These are phyloP conservation scores for Rousettus madagascariensis DNA, from an alignment of 2,797 vertebrate species.

Conservation along the genomic window DNA sequence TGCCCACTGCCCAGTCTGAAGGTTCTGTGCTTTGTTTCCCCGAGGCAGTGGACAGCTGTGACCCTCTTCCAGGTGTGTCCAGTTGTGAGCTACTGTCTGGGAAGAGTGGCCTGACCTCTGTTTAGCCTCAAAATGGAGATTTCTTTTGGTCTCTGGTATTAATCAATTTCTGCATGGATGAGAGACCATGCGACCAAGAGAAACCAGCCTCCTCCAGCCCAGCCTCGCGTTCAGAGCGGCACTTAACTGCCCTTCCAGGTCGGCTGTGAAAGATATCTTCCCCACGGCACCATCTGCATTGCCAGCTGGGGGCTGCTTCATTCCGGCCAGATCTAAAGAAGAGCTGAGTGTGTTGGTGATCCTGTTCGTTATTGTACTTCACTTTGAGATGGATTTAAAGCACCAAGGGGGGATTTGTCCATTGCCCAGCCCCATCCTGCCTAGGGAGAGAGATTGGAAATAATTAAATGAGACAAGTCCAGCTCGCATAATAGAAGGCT, in stretches of 20 bases:
- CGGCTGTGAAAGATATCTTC: not conserved
- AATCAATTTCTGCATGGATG: not conserved
- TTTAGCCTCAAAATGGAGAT: constrained; percentile 46
- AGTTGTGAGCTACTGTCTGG: not conserved
- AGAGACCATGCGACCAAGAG: constrained; percentile 18
- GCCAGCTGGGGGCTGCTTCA: not conserved
- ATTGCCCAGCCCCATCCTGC: not conserved
- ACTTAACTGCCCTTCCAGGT: not conserved
- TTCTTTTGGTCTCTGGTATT: not conserved
- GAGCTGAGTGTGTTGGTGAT: not conserved
- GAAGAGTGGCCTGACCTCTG: constrained; percentile 18
- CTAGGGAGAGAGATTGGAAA: constrained; percentile 33
- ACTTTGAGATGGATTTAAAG: constrained; percentile 1
- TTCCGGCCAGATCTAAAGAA: not conserved
- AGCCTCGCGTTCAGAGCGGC: not conserved
- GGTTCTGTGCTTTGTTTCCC: constrained; percentile 33
- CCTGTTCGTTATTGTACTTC: not conserved
- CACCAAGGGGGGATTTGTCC: not conserved
- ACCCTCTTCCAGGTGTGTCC: not conserved
- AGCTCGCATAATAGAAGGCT: constrained; percentile 20
- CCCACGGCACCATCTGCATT: not conserved
- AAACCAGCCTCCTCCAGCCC: not conserved
- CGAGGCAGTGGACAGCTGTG: not conserved
- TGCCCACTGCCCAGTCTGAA: not conserved
- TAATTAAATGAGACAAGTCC: constrained; percentile 52